Percentiles rank a stretch among this genome's conserved stretches.
Evolutionary conservation across 2,888 invertebrate species (phyloP).

Genomic region (Cephus nigrinus): DNA sequence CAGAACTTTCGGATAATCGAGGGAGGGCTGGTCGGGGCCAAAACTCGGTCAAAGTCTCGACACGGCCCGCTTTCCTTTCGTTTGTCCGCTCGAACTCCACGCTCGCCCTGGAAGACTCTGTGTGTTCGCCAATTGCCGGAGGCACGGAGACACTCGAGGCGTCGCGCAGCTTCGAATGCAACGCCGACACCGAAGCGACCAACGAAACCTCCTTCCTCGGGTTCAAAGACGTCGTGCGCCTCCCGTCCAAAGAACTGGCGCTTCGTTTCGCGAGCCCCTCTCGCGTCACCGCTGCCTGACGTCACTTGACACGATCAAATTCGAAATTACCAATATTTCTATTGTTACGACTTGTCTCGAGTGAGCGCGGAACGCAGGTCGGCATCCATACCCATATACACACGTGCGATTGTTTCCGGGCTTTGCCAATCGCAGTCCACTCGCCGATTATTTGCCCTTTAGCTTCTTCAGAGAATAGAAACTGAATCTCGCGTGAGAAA

Average conservation of each 20-base stretch:
- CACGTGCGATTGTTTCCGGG: neutral
- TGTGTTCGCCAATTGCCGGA: neutral
- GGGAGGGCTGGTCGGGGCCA: slow-evolving; percentile 43
- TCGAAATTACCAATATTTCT: neutral
- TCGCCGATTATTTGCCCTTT: no score
- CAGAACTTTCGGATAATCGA: neutral
- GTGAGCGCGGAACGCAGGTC: no score
- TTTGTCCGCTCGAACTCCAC: neutral
- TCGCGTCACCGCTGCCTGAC: no score
- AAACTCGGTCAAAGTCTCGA: slow-evolving; percentile 66
- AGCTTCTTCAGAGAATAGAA: neutral
- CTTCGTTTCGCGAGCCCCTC: no score
- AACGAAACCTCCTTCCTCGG: neutral
- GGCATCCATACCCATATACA: no score
- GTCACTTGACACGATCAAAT: neutral
- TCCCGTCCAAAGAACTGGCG: no score
- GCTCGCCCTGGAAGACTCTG: neutral
- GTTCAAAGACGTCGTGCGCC: no score
- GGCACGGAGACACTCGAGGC: neutral
- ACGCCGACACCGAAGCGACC: no score
- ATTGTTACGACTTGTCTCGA: no score
- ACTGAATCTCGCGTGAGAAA: neutral
- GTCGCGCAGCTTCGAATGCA: neutral
- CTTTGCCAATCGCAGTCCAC: neutral
- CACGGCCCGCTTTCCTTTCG: slow-evolving; percentile 46